Evolutionary conservation across 2,888 invertebrate species (phyloP).

Genomic region (Mimas tiliae): DNA sequence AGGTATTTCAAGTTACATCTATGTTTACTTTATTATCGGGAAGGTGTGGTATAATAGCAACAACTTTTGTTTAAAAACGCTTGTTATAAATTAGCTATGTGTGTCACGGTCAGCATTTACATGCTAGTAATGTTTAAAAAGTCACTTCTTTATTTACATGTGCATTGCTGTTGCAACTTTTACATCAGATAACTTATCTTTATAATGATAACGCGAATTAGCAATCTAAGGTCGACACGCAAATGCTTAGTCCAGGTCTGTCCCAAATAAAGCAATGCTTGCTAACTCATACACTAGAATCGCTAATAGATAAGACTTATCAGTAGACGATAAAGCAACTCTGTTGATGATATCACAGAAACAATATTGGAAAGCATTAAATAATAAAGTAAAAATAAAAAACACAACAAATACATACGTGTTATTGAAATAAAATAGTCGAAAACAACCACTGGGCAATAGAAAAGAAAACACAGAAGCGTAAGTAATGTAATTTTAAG

Average conservation of each 20-base stretch:
- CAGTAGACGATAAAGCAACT: conserved; percentile 76
- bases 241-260: conserved; percentile 30
- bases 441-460: conserved; percentile 66
- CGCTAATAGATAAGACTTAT: conserved; percentile 71
- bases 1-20: background rate
- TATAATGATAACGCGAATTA: conserved; percentile 9
- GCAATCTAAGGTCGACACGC: conserved; percentile 4
- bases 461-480: conserved; percentile 70
- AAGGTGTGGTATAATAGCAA: background rate
- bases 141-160: conserved; percentile 10
- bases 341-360: conserved; percentile 69
- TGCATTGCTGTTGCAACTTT: background rate
- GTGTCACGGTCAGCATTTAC: conserved; percentile 5
- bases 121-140: background rate
- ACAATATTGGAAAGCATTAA: conserved; percentile 45
- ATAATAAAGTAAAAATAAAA: conserved; percentile 42
- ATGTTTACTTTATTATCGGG: background rate
- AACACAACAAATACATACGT: conserved; percentile 61
- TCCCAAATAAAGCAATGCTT: conserved; percentile 60
- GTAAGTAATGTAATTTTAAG: conserved; percentile 58
- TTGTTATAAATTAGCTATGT: conserved; percentile 18
- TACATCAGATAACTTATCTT: conserved; percentile 10
- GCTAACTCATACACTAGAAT: conserved; percentile 56
- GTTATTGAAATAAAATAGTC: conserved; percentile 67
- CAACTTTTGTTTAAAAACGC: background rate